Evolutionary conservation across 53 echinoderm and acorn worm species (phyloP), one percentile per base, ranked within the genome.

Genomic region (Mesocentrotus franciscanus): DNA sequence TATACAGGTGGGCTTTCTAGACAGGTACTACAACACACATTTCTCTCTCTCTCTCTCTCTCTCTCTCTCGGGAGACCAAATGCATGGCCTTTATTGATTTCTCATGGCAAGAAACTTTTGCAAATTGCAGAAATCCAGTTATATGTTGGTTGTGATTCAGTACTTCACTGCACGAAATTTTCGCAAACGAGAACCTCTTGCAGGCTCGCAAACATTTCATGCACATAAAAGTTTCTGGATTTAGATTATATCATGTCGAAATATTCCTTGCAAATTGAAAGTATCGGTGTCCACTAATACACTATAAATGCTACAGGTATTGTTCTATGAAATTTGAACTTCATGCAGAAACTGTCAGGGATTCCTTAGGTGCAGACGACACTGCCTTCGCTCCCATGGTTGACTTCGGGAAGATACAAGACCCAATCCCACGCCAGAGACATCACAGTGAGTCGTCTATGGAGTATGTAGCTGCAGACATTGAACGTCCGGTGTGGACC

Each of bases 301-400:
- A 68, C 30, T 74, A 12, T 32, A 74, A 30, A 6, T 74, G 74
- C 10, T 74, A 29, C 29, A 32, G 32, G 42, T 39, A 81, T 42
- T 42, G 13, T 81, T 42, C 42, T 81, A 9, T 74, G 74, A 39
- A 84, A 42, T 84, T 49, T 27, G 16, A 87, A 57, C 11, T 58
- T 58, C 27, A 3, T 57, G 18, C 87, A 87, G 87, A 87, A 58
- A 87, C 87, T 27, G 87, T 87, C 56, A 58, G 58, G 58, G 87
- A 87, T 87, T 87, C 87, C 2, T 3, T 57, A 26, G 13, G 18
- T 29, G 8, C 84, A 84, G 84, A 18, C 3, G 84, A 49, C 0
- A 11, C 87, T 57, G 12, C 16, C 79, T 26, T n/a, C 24, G n/a
- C n/a, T 27, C 11, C 56, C 27, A 87, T 87, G 57, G 87, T 27